Conservation (phyloP, 1,140 invertebrate genomes). For the Monochamus saltuarius region DNA sequence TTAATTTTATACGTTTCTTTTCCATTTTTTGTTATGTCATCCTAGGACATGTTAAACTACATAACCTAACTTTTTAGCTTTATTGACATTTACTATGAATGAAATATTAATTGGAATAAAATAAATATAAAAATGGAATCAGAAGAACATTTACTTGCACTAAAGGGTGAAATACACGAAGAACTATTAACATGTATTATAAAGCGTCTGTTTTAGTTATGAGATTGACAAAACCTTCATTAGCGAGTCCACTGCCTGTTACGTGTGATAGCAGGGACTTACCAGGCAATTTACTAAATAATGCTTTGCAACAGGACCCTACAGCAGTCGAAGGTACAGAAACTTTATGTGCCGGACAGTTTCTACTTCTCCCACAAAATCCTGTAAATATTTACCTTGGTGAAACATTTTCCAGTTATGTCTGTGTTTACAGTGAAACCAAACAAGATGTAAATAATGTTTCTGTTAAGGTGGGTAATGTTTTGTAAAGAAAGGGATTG, state of each 20-base stretch:
- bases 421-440: slow-evolving; percentile 96
- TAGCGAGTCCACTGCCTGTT: slow-evolving; percentile 76
- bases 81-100: no score
- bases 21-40: no score
- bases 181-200: slow-evolving; percentile 14
- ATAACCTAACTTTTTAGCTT: no score
- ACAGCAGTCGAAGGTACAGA: slow-evolving; percentile 76
- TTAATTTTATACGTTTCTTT: no score
- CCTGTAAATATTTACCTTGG: slow-evolving; percentile 86
- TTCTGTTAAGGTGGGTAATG: slow-evolving; percentile 66
- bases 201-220: slow-evolving; percentile 69
- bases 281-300: slow-evolving; percentile 74
- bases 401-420: slow-evolving; percentile 97
- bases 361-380: slow-evolving; percentile 90
- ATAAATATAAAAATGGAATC: slow-evolving; percentile 31
- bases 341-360: slow-evolving; percentile 81
- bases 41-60: no score
- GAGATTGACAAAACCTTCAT: slow-evolving; percentile 84
- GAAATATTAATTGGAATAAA: no score
- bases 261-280: slow-evolving; percentile 83
- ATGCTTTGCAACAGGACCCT: slow-evolving; percentile 75
- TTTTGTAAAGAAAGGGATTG: no score
- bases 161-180: slow-evolving; percentile 41
- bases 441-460: slow-evolving; percentile 79
- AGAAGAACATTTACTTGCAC: slow-evolving; percentile 46